Evolutionary conservation across 2,797 vertebrate genomes (phyloP).

Genomic region (Natrix natrix): DNA sequence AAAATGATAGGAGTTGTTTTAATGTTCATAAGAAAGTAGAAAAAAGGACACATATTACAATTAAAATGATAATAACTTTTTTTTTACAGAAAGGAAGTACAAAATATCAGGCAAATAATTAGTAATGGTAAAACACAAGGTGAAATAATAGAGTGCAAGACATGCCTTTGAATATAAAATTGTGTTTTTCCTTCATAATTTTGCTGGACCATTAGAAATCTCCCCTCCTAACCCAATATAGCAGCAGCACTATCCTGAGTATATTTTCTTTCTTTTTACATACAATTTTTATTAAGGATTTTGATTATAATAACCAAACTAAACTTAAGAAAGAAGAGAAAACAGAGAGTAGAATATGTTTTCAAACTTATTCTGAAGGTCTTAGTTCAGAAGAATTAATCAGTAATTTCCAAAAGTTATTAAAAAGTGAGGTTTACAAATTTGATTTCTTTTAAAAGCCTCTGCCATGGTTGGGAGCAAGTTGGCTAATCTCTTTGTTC

Average conservation of each 20-base stretch:
- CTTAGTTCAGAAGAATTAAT: not conserved
- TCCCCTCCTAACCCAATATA: not conserved
- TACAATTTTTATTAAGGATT: not conserved
- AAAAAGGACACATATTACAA: constrained; percentile 1
- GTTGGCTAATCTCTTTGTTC: not conserved
- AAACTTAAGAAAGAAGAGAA: not conserved
- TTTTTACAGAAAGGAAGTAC: constrained; percentile 4
- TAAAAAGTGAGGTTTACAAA: not conserved
- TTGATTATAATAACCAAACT: not conserved
- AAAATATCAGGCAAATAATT: not conserved
- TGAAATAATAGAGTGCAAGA: constrained; percentile 9
- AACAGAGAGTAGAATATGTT: not conserved
- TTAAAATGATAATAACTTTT: constrained; percentile 12
- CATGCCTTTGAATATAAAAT: constrained; percentile 7
- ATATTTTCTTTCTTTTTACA: not conserved
- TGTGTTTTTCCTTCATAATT: not conserved
- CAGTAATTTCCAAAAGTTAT: not conserved
- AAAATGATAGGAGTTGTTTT: constrained; percentile 11
- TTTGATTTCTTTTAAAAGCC: not conserved
- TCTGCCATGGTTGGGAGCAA: not conserved
- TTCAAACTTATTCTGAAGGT: not conserved
- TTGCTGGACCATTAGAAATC: not conserved
- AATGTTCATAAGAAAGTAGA: constrained; percentile 8
- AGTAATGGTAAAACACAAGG: constrained; percentile 16
- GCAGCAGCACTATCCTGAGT: not conserved